Percentiles rank a stretch among this genome's conserved stretches.
These are phyloP conservation scores for Eumaeus atala DNA, from an alignment of 1,140 invertebrate genomes.

Conservation along the genomic window DNA sequence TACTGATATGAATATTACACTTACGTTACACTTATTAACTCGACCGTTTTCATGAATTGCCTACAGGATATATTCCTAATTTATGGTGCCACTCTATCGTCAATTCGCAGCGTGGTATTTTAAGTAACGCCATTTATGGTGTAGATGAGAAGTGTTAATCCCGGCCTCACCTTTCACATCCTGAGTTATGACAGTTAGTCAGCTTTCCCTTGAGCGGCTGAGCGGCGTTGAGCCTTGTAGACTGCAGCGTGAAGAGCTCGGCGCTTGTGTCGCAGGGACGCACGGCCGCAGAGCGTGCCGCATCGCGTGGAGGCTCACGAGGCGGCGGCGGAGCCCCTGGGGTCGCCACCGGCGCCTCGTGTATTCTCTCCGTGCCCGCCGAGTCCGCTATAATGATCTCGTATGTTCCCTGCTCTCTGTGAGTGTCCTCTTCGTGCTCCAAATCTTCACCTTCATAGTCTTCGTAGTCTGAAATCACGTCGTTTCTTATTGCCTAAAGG, in stretches of 20 bases:
- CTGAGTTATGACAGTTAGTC: conserved; percentile 91
- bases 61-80: too few species aligned
- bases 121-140: too few species aligned
- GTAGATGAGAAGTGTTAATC: too few species aligned
- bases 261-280: conserved; percentile 90
- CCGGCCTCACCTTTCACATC: conserved; percentile 85
- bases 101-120: too few species aligned
- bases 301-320: conserved; percentile 59
- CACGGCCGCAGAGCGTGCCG: conserved; percentile 75
- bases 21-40: too few species aligned
- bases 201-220: conserved; percentile 85
- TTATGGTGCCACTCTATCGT: too few species aligned
- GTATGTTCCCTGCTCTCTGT: conserved; percentile 57
- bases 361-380: conserved; percentile 26
- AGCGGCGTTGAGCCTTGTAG: conserved; percentile 85
- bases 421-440: conserved; percentile 67
- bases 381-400: conserved; percentile 57
- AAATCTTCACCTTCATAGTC: conserved; percentile 59
- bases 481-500: neutral
- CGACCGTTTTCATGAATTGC: too few species aligned
- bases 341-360: conserved; percentile 9
- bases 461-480: conserved; percentile 44
- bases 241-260: conserved; percentile 90
- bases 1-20: too few species aligned
- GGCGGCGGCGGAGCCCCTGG: conserved; percentile 26